Evolutionary conservation across 2,888 invertebrate genomes (phyloP).

Genomic region (Chloroclystis v-ata): DNA sequence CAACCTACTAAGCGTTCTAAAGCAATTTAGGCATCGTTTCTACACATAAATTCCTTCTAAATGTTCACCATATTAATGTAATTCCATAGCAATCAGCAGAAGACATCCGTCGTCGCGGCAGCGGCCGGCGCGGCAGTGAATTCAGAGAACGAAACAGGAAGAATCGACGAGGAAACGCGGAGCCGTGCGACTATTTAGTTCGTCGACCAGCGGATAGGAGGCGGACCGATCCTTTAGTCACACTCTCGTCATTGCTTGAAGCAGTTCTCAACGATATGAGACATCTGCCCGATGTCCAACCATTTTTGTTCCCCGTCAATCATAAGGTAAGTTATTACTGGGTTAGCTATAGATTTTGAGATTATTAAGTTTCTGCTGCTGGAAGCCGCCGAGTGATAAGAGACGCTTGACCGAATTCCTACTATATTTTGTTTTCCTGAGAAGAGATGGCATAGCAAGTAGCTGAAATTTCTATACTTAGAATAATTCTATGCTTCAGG

Average conservation of each 20-base stretch:
- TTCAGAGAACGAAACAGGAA: slow-evolving; percentile 53
- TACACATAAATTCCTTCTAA: no score
- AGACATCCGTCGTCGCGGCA: slow-evolving; percentile 86
- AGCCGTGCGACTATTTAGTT: slow-evolving; percentile 89
- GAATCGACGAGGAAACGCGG: slow-evolving; percentile 56
- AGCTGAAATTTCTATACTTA: no score
- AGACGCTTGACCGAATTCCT: no score
- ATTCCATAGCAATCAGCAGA: slow-evolving; percentile 84
- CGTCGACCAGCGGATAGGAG: slow-evolving; percentile 91
- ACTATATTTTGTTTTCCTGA: no score
- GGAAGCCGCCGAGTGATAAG: no score
- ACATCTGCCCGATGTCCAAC: slow-evolving; percentile 93
- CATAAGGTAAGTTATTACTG: slow-evolving; percentile 84
- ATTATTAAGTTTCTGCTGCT: no score
- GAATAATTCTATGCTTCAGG: no score
- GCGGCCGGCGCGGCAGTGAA: slow-evolving; percentile 85
- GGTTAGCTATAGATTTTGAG: no score
- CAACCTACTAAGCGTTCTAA: no score
- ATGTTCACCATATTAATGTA: no score
- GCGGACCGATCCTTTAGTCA: slow-evolving; percentile 97
- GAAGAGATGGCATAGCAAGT: no score
- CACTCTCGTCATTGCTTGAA: slow-evolving; percentile 93
- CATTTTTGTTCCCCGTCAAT: slow-evolving; percentile 94
- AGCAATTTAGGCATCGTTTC: no score
- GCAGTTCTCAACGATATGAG: slow-evolving; percentile 95